A percentile compares a stretch with the other conserved stretches of the same genome.
Conservation (phyloP, 1,140 invertebrate genomes). For the Sarcophaga bullata region DNA sequence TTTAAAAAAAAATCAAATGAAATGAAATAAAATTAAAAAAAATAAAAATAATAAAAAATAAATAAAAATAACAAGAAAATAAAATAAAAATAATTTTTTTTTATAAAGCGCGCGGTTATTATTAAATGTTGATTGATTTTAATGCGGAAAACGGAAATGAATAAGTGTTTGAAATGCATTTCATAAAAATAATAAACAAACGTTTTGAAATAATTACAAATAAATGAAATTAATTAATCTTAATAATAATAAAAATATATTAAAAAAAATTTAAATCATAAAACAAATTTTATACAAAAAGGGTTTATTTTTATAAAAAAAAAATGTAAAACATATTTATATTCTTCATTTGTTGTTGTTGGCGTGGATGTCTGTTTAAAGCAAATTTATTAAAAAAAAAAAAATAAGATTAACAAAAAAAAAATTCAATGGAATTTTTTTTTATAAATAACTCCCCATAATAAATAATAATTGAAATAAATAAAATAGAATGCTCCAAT, state of each 20-base stretch:
- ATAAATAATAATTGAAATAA: slow-evolving; percentile 11
- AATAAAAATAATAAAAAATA: no score
- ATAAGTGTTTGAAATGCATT: background rate
- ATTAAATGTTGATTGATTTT: background rate
- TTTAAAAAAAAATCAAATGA: no score
- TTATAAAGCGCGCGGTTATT: no score
- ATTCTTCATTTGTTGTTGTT: slow-evolving; percentile 24
- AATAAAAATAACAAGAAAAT: no score
- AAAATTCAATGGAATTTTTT: no score
- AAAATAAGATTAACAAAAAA: no score
- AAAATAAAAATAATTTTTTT: no score
- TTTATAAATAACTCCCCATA: slow-evolving; percentile 14
- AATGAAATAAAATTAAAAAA: no score
- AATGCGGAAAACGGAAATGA: slow-evolving; percentile 4
- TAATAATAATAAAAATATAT: slow-evolving; percentile 32
- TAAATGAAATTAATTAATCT: background rate
- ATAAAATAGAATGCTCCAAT: slow-evolving; percentile 27
- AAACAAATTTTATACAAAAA: background rate
- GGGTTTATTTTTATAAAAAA: background rate
- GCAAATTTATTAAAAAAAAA: no score
- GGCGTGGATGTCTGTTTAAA: slow-evolving; percentile 25
- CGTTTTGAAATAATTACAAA: no score
- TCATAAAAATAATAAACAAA: background rate
- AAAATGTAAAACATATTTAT: background rate
- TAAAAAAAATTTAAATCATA: slow-evolving; percentile 28